These are phyloP conservation scores for Crenuchus spilurus DNA, from an alignment of 2,797 vertebrate genomes.

Conservation along the genomic window DNA sequence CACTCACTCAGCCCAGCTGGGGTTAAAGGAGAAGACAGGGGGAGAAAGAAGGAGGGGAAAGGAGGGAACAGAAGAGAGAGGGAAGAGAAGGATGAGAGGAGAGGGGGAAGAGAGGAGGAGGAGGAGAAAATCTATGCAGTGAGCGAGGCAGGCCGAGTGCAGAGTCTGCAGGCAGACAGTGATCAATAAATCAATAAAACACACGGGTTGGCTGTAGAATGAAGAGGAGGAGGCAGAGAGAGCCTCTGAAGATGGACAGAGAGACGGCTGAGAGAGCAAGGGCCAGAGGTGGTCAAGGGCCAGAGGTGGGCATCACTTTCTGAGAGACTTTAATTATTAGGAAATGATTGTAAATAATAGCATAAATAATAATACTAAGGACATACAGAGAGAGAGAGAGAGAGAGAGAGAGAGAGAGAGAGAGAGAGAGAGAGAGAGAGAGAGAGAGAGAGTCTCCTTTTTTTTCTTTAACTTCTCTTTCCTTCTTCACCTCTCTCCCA, in stretches of 20 bases:
- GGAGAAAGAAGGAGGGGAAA: constrained; percentile 58
- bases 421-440: background rate
- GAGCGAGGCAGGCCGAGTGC: constrained; percentile 82
- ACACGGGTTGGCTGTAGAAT: constrained; percentile 95
- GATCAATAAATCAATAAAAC: constrained; percentile 99
- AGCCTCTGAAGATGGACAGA: constrained; percentile 89
- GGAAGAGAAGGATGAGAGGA: constrained; percentile 70
- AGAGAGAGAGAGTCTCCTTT: background rate
- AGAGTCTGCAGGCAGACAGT: constrained; percentile 91
- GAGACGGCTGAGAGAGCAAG: constrained; percentile 78
- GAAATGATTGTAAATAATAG: background rate
- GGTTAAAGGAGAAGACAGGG: constrained; percentile 54
- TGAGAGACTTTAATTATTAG: constrained; percentile 31
- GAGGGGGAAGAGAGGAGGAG: constrained; percentile 69
- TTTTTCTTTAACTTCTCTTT: background rate
- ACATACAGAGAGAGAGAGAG: constrained; percentile 36
- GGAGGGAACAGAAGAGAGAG: constrained; percentile 74
- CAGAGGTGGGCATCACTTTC: constrained; percentile 83
- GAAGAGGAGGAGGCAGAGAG: constrained; percentile 72
- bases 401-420: background rate
- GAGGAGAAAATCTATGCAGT: constrained; percentile 88
- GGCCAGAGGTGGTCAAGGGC: constrained; percentile 84
- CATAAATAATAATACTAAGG: constrained; percentile 74
- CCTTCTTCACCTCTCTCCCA: too few species aligned
- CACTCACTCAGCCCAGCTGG: constrained; percentile 81